A percentile compares a stretch with the other conserved stretches of the same genome.
These are phyloP conservation scores for Archilochus colubris DNA, from an alignment of 2,113 vertebrate genomes.

Conservation along the genomic window DNA sequence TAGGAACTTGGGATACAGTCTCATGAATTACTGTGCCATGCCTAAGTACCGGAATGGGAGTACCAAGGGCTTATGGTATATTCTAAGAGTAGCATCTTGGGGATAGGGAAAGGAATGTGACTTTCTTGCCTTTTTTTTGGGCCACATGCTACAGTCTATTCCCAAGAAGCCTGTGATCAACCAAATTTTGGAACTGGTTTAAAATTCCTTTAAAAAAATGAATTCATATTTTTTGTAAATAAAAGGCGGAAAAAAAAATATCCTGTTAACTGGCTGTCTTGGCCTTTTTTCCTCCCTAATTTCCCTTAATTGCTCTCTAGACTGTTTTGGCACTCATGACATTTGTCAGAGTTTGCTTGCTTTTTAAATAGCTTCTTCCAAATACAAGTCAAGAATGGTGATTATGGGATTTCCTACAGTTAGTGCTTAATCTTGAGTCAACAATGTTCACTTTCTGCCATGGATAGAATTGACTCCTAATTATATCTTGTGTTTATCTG, in stretches of 20 bases:
- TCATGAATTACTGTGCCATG: neutral
- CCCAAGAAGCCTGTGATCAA: neutral
- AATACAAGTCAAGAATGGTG: neutral
- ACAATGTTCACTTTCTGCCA: neutral
- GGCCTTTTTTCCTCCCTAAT: neutral
- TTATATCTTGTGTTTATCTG: neutral
- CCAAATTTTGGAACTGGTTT: neutral
- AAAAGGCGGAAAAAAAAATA: neutral
- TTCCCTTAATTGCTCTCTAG: neutral
- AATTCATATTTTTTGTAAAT: neutral
- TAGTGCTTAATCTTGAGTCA: neutral
- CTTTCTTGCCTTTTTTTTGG: neutral
- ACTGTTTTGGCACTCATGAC: neutral
- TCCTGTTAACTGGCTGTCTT: neutral
- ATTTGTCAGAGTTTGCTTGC: neutral
- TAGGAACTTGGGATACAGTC: neutral
- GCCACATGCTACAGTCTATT: neutral
- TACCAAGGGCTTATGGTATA: neutral
- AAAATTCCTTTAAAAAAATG: neutral
- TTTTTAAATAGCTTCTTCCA: neutral
- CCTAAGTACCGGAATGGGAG: neutral
- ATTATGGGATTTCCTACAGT: neutral
- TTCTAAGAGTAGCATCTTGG: neutral
- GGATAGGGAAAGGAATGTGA: neutral
- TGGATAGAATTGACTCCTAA: neutral